phyloP scores from a whole-genome alignment of 2,888 invertebrate genomes.

The Isoperla grammatica region DNA sequence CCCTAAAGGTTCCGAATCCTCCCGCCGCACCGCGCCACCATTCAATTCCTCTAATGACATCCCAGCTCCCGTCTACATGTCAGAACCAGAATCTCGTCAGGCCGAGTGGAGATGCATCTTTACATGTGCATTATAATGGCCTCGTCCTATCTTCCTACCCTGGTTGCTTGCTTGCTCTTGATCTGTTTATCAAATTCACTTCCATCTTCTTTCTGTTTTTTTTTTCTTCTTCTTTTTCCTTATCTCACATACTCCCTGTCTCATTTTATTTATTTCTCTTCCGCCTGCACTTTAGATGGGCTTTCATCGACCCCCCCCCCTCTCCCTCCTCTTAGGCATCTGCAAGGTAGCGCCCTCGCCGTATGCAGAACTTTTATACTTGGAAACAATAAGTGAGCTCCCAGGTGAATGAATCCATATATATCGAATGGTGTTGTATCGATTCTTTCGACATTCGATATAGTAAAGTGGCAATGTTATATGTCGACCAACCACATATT shows the following conservation, averaged over 20 bases:
- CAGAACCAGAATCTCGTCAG: constrained; percentile 17
- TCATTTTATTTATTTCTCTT: constrained; percentile 20
- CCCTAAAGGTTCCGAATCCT: constrained; percentile 10
- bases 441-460: too few species aligned
- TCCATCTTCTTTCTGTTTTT: constrained; percentile 18
- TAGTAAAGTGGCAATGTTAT: too few species aligned
- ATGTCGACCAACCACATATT: too few species aligned
- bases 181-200: constrained; percentile 36
- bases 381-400: too few species aligned
- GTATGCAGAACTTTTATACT: neutral
- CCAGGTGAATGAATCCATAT: too few species aligned
- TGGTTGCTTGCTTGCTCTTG: constrained; percentile 32
- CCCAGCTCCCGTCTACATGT: constrained; percentile 32
- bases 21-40: constrained; percentile 33
- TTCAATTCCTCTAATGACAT: constrained; percentile 39
- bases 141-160: constrained; percentile 26
- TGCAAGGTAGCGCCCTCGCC: too few species aligned
- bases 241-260: constrained; percentile 13
- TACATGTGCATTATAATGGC: constrained; percentile 13
- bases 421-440: too few species aligned
- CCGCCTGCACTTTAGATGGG: constrained; percentile 23
- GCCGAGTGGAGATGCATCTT: constrained; percentile 20
- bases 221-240: constrained; percentile 16
- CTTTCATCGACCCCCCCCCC: constrained; percentile 29
- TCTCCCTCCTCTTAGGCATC: constrained; percentile 22